Evolutionary conservation across 1,140 invertebrate genomes (phyloP).

Genomic region (Dolichoris vasculosae): DNA sequence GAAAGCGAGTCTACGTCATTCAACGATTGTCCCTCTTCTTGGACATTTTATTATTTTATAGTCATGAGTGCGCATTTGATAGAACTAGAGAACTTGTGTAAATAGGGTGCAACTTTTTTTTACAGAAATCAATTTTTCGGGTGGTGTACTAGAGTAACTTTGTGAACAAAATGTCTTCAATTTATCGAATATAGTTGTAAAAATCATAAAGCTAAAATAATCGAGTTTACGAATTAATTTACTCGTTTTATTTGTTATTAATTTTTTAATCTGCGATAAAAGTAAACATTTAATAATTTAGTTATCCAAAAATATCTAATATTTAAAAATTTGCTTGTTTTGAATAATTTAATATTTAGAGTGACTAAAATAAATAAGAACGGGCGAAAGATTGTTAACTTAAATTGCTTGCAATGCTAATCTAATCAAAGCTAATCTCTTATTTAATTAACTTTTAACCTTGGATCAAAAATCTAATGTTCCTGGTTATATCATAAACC

Average conservation of each 20-base stretch:
- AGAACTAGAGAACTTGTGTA: neutral
- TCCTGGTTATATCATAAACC: neutral
- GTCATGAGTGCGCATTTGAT: slow-evolving; percentile 4
- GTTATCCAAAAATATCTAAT: neutral
- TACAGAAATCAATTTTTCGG: too few relatives aligned
- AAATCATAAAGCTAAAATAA: too few relatives aligned
- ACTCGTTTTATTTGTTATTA: too few relatives aligned
- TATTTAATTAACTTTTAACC: neutral
- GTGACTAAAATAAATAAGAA: neutral
- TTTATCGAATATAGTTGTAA: too few relatives aligned
- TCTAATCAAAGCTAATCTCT: neutral
- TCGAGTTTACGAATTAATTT: neutral
- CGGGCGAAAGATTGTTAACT: neutral
- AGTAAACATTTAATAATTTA: neutral
- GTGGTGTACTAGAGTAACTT: too few relatives aligned
- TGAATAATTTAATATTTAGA: too few relatives aligned
- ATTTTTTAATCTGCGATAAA: too few relatives aligned
- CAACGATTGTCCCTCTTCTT: slow-evolving; percentile 36
- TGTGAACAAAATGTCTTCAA: too few relatives aligned
- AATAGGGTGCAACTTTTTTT: too few relatives aligned
- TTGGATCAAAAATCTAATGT: neutral
- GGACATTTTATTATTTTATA: slow-evolving; percentile 35
- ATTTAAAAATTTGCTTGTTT: neutral
- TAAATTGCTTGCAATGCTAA: neutral
- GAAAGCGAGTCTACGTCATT: slow-evolving; percentile 42